phyloP scores from a whole-genome alignment of 2,797 vertebrate genomes.

The Bufotes viridis region DNA sequence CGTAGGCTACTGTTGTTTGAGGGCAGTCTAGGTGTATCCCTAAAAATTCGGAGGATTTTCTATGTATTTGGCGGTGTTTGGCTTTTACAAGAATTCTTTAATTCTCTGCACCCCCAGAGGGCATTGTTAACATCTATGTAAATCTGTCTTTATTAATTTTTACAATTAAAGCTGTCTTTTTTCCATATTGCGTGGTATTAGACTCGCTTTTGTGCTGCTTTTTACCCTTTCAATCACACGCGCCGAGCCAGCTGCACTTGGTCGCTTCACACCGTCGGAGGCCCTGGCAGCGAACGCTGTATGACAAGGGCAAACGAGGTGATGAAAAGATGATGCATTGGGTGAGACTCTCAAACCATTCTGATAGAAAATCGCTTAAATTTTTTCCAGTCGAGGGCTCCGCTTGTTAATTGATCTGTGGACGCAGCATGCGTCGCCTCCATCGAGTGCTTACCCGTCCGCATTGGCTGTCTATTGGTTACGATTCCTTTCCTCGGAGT shows the following conservation, averaged over 20 bases:
- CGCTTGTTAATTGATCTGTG: slow-evolving; percentile 30
- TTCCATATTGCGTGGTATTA: not conserved
- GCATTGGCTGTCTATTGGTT: not conserved
- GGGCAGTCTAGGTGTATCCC: not conserved
- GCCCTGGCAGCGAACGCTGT: not conserved
- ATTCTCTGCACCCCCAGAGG: not conserved
- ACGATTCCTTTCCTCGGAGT: not conserved
- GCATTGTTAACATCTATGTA: not conserved
- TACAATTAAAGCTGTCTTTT: not conserved
- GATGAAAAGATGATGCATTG: slow-evolving; percentile 36
- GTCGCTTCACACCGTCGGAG: not conserved
- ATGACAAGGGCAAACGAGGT: slow-evolving; percentile 45
- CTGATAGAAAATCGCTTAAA: not conserved
- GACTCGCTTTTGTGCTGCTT: not conserved
- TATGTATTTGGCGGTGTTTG: not conserved
- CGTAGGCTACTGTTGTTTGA: not conserved
- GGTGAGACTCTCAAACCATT: not conserved
- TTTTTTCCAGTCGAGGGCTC: slow-evolving; percentile 19
- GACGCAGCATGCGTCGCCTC: not conserved
- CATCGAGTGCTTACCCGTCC: not conserved
- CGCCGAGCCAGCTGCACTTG: not conserved
- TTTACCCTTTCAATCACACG: not conserved
- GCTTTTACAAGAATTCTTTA: not conserved
- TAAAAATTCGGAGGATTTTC: not conserved
- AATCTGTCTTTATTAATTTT: not conserved